A percentile compares a stretch with the other conserved stretches of the same genome.
phyloP scores from a whole-genome alignment of 2,797 vertebrate species.

The Coilia nasus region DNA sequence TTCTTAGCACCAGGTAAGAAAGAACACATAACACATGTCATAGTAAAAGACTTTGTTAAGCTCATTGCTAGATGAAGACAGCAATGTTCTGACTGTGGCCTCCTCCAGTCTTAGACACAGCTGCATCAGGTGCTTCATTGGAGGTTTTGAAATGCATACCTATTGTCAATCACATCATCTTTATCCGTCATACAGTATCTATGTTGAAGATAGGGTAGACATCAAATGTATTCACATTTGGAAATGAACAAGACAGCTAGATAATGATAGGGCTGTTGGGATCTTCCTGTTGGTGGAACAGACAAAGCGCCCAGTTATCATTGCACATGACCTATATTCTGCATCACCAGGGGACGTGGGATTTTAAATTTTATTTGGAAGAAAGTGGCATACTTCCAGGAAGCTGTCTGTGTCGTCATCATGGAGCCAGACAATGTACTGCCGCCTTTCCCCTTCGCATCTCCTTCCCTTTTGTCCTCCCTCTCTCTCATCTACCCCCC shows the following conservation, averaged over 20 bases:
- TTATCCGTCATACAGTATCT: not conserved
- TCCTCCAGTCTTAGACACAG: not conserved
- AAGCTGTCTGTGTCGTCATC: constrained; percentile 9
- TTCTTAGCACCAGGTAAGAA: too few species aligned
- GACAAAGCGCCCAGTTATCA: constrained; percentile 15
- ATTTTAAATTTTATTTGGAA: not conserved
- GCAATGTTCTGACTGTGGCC: not conserved
- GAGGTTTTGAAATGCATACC: too few species aligned
- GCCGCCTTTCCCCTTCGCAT: not conserved
- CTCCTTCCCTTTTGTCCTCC: not conserved
- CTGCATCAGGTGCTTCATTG: not conserved
- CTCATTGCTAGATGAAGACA: not conserved
- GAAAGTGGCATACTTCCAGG: constrained; percentile 13
- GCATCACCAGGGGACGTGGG: not conserved
- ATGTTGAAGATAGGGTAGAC: not conserved
- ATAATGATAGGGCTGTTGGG: not conserved
- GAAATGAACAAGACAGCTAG: not conserved
- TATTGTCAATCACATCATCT: not conserved
- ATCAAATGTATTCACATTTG: not conserved
- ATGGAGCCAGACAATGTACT: not conserved
- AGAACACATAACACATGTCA: too few species aligned
- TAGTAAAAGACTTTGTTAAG: not conserved
- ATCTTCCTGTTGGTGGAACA: not conserved
- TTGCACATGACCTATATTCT: constrained; percentile 16
- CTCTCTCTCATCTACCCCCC: not conserved